Evolutionary conservation across 1,140 invertebrate species (phyloP).

Genomic region (Temnothorax nylanderi): DNA sequence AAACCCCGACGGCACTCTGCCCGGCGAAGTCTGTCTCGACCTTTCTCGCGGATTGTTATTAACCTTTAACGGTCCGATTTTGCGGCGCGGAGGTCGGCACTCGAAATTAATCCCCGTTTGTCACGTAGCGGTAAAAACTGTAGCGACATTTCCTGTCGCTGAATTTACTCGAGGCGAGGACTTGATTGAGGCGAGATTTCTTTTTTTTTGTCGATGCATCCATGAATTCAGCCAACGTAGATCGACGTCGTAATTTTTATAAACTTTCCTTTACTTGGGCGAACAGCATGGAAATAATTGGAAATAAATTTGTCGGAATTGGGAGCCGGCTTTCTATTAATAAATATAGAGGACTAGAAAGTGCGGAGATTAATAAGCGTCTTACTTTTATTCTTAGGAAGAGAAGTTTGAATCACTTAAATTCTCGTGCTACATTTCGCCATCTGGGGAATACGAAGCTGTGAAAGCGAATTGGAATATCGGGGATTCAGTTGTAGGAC

Average conservation of each 20-base stretch:
- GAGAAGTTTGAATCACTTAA: neutral
- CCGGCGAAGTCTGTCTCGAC: constrained; percentile 36
- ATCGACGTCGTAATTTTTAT: constrained; percentile 1
- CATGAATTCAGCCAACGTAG: constrained; percentile 3
- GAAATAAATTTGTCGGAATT: constrained; percentile 27
- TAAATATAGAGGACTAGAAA: constrained; percentile 36
- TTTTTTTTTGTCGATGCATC: neutral
- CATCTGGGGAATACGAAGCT: neutral
- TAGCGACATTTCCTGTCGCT: constrained; percentile 31
- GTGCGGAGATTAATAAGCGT: constrained; percentile 10
- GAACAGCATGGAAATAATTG: neutral
- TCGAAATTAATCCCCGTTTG: constrained; percentile 46
- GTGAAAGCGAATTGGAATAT: neutral
- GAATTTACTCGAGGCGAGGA: neutral
- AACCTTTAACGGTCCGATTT: constrained; percentile 58
- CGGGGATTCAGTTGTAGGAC: neutral
- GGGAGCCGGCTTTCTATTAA: neutral
- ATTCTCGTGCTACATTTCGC: neutral
- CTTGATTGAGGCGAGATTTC: neutral
- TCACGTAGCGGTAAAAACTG: constrained; percentile 54
- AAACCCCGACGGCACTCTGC: constrained; percentile 30
- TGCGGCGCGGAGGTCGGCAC: constrained; percentile 4
- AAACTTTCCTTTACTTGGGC: neutral
- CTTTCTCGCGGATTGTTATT: constrained; percentile 54
- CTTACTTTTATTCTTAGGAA: neutral